Evolutionary conservation across 1,140 invertebrate species (phyloP), one percentile per base, ranked within the genome.

Genomic region (Trachelipus rathkii): DNA sequence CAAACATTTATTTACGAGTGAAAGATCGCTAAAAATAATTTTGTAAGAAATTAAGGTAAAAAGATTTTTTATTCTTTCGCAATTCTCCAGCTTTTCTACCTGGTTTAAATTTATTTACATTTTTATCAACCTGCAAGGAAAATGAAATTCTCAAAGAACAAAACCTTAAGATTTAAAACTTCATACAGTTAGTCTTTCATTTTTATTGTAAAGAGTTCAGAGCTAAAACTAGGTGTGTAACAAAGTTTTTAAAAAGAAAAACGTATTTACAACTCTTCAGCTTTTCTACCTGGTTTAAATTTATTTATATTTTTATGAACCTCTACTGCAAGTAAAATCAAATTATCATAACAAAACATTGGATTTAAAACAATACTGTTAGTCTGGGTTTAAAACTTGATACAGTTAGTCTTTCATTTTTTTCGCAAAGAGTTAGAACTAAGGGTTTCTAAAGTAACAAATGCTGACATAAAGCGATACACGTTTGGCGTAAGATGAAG

Each of bases 111-210:
- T 50, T 50, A 15, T n/a, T n/a, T n/a, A 50, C 9, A 10, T 9
- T 15, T 50, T 9, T 9, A 50, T 50, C 10, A 13, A 60, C 89
- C 87, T 44, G 87, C 84, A 83, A 88, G 87, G 19, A 84, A 78
- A 19, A 89, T 88, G 7, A 89, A 71, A 77, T 87, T 85, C 75
- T 88, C 85, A 82, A 86, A 89, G 82, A 88, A 89, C 81, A 88
- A 87, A 21, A 88, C 84, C 21, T 85, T 84, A n/a, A 81, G 87
- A 72, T 72, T 87, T 82, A 79, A 87, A 88, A 82, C 87, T 86
- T 70, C 83, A 81, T 6, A 87, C 78, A 8, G 86, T 85, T 53
- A 89, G 86, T 21, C 87, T 82, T 81, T 89, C 89, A 83, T 89
- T 85, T 75, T 86, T 78, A 10, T 88, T 88, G 84, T 89, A 88